Percentiles rank a stretch among this genome's conserved stretches.
Evolutionary conservation across 1,140 invertebrate species (phyloP).

Genomic region (Aplysia californica): DNA sequence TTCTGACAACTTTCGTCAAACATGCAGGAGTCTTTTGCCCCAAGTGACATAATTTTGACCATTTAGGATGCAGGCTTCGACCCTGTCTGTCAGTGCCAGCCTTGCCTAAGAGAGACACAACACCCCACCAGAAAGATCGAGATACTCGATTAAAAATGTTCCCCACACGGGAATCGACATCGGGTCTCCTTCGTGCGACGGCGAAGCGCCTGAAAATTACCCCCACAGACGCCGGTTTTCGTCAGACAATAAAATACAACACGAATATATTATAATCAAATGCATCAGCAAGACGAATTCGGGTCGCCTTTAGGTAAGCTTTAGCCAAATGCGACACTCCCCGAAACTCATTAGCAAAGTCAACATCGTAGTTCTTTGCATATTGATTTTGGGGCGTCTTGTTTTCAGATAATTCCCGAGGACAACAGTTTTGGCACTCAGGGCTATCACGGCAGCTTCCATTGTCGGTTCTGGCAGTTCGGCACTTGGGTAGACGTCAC

Average conservation of each 20-base stretch:
- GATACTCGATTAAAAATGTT: too few relatives aligned
- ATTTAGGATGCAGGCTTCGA: too few relatives aligned
- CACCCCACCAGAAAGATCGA: too few relatives aligned
- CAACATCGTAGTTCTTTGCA: too few relatives aligned
- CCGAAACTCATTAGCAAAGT: background rate
- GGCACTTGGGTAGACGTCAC: conserved; percentile 69
- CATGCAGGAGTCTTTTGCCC: too few relatives aligned
- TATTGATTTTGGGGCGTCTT: too few relatives aligned
- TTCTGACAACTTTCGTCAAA: too few relatives aligned
- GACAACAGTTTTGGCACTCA: conserved; percentile 45
- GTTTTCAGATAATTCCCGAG: conserved; percentile 52
- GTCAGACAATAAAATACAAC: background rate
- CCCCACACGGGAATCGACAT: too few relatives aligned
- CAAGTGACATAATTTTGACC: too few relatives aligned
- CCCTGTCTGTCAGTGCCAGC: too few relatives aligned
- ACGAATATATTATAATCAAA: background rate
- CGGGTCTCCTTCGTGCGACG: too few relatives aligned
- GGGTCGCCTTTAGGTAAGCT: background rate
- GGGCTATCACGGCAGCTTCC: conserved; percentile 66
- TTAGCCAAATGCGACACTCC: background rate
- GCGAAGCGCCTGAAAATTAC: background rate
- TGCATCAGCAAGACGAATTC: background rate
- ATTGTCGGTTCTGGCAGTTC: conserved; percentile 70
- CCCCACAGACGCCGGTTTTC: background rate
- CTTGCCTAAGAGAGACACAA: too few relatives aligned